A percentile compares a stretch with the other conserved stretches of the same genome.
These are phyloP conservation scores for Rhadinocentrus ornatus DNA, from an alignment of 2,797 vertebrate species.

Conservation along the genomic window DNA sequence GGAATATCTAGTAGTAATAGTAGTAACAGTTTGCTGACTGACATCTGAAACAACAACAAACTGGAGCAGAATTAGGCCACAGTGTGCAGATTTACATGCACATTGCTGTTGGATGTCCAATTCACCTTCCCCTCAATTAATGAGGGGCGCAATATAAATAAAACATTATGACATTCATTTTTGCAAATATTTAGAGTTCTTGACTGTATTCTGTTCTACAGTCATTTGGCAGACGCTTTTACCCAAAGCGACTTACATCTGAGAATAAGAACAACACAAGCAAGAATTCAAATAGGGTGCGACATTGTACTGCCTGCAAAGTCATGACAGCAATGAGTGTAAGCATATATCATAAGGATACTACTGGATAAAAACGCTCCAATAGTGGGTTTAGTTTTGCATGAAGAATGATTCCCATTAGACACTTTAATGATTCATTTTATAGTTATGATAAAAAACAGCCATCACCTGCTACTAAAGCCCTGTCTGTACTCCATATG, in stretches of 20 bases:
- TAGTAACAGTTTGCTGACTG: not conserved
- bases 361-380: constrained; percentile 5
- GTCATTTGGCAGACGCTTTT: no score
- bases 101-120: not conserved
- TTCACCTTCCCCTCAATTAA: constrained; percentile 1
- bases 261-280: no score
- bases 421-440: constrained; percentile 29
- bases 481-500: constrained; percentile 36
- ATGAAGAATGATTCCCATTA: constrained; percentile 19
- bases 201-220: not conserved
- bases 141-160: not conserved
- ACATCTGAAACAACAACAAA: not conserved
- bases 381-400: constrained; percentile 19
- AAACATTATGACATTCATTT: not conserved
- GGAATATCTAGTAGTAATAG: not conserved
- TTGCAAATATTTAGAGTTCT: not conserved
- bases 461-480: not conserved
- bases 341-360: not conserved
- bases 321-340: not conserved
- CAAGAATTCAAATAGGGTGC: no score
- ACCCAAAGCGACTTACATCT: no score
- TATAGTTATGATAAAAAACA: constrained; percentile 7
- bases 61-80: not conserved
- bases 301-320: no score
- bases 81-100: not conserved